Evolutionary conservation across 2,797 vertebrate genomes (phyloP), one percentile per base, ranked within the genome.

Genomic region (Lates japonicus): DNA sequence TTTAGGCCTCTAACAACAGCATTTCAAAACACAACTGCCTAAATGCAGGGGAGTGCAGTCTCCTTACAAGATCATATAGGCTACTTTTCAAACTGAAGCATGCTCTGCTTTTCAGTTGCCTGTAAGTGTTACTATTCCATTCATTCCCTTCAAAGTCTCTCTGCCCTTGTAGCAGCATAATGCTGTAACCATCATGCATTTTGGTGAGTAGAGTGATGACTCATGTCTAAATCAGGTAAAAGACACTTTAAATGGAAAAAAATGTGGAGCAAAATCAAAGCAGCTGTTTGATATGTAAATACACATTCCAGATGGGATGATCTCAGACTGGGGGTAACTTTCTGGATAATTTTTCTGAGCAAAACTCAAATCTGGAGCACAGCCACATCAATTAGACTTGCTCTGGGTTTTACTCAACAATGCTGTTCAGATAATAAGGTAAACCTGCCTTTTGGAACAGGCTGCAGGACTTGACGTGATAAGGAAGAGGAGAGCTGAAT

Each of bases 401-500:
- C 22, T 48, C 37, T 44, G 20, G 12, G 8, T 33, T 77, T 57
- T 25, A 55, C 17, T 55, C 63, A 48, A 31, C 20, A 12, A 33
- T 48, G 22, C 37, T 33, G 8, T 46, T 17, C 51, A 41, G 31
- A 66, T 60, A 22, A 55, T 58, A 64, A 6, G 11, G n/a, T 41
- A 31, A 59, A 67, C 14, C 58, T 44, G 41, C 37, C 33, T 67
- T 19, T 31, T 71, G 49, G 44, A 73, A 70, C 20, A 33, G 13
- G 25, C 61, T 8, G 4, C 37, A 61, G 72, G 37, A 70, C 39
- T 7, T 48, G n/a, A 44, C 70, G 41, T 81, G 48, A 51, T 41
- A 35, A 74, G 17, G 7, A 9, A 61, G 5, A 63, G 1, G 19
- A 22, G 14, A 70, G 52, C 54, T 67, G 37, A 55, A 78, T 64